Conservation (phyloP, 2,888 invertebrate genomes). For the Nudaria mundana region DNA sequence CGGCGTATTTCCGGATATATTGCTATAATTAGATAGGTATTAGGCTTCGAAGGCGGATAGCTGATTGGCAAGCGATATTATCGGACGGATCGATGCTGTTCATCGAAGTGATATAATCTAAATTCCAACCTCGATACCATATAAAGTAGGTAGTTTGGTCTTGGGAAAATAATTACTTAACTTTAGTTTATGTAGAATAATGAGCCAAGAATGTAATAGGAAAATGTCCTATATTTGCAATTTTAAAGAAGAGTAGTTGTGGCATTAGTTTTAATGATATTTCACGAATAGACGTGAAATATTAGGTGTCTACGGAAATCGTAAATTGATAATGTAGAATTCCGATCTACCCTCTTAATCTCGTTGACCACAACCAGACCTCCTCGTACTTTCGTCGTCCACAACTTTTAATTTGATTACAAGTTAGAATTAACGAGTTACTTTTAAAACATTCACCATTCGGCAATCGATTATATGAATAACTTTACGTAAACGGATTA, state of each 20-base stretch:
- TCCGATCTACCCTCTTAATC: slow-evolving; percentile 38
- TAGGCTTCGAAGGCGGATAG: slow-evolving; percentile 3
- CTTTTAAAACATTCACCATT: slow-evolving; percentile 48
- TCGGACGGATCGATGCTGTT: slow-evolving; percentile 8
- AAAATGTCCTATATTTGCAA: no score
- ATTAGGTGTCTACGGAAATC: slow-evolving; percentile 37
- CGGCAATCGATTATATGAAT: slow-evolving; percentile 42
- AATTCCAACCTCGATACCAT: slow-evolving; percentile 1
- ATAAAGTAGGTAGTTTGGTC: not conserved
- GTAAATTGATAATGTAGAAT: slow-evolving; percentile 54
- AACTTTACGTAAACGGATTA: slow-evolving; percentile 49
- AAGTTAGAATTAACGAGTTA: slow-evolving; percentile 45
- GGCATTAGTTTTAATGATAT: no score
- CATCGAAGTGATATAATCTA: slow-evolving; percentile 6
- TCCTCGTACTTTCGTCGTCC: slow-evolving; percentile 36
- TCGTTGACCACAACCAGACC: slow-evolving; percentile 30
- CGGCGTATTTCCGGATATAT: slow-evolving; percentile 4
- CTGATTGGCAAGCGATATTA: slow-evolving; percentile 5
- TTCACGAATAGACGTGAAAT: no score
- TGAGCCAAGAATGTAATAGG: no score
- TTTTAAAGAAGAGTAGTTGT: no score
- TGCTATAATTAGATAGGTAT: slow-evolving; percentile 6
- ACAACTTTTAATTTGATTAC: slow-evolving; percentile 60
- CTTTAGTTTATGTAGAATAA: not conserved
- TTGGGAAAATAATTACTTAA: not conserved